Percentiles rank a stretch among this genome's conserved stretches.
Conservation (phyloP, 2,113 vertebrate species). For the Acanthochromis polyacanthus region DNA sequence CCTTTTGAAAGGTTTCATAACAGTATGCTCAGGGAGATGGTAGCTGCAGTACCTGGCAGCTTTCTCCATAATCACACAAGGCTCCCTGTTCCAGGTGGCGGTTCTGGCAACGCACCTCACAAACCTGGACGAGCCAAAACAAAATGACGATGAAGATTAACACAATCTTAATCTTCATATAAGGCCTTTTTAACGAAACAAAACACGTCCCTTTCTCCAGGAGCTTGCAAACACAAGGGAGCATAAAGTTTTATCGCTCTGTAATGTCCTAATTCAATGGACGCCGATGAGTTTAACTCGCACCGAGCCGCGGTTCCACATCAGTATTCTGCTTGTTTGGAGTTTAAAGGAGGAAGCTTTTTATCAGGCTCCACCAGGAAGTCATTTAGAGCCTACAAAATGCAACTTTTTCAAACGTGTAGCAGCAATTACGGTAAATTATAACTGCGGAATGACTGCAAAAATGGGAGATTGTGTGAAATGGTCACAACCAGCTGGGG, state of each 20-base stretch:
- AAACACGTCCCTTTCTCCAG: neutral
- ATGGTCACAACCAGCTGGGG: conserved; percentile 8
- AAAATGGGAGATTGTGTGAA: conserved; percentile 27
- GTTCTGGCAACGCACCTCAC: conserved; percentile 49
- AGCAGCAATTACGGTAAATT: conserved; percentile 13
- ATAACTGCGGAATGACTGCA: conserved; percentile 6
- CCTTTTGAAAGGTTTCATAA: conserved; percentile 52
- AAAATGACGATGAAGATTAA: conserved; percentile 51
- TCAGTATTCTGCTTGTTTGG: conserved; percentile 1
- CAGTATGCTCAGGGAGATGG: conserved; percentile 34
- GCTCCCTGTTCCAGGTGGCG: conserved; percentile 56
- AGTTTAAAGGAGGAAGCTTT: conserved; percentile 11
- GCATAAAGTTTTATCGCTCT: neutral
- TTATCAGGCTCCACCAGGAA: conserved; percentile 25
- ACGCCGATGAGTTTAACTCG: conserved; percentile 6
- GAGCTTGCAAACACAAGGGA: neutral
- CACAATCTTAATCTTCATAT: conserved; percentile 44
- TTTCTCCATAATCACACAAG: conserved; percentile 50
- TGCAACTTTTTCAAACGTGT: neutral
- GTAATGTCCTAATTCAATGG: neutral
- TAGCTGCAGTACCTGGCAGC: conserved; percentile 51
- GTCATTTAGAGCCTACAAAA: conserved; percentile 9
- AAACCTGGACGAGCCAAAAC: conserved; percentile 49
- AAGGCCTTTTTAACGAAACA: conserved; percentile 14
- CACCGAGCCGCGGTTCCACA: neutral